Evolutionary conservation across 2,113 vertebrate species (phyloP).

Genomic region (Romanogobio albipinnatus): DNA sequence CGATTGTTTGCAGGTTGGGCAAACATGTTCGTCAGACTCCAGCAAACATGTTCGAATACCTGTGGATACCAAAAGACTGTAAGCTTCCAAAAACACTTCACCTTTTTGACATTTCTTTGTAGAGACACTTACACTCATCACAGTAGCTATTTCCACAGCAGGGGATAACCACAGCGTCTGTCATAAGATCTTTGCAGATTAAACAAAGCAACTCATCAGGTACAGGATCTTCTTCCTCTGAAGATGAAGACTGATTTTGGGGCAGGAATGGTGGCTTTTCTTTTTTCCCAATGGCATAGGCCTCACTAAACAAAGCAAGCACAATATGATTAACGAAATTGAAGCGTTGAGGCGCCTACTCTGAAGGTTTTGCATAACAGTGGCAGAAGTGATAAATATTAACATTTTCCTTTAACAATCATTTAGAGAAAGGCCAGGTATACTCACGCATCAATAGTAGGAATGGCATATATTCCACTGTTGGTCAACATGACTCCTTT

Average conservation of each 20-base stretch:
- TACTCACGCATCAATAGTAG: constrained; percentile 94
- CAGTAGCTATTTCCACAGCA: constrained; percentile 99
- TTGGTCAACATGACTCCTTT: constrained; percentile 98
- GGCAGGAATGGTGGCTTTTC: constrained; percentile 91
- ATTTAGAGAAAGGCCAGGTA: not conserved
- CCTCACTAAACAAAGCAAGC: constrained; percentile 77
- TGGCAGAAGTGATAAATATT: not conserved
- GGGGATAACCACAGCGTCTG: constrained; percentile 94
- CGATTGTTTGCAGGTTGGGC: constrained; percentile 90
- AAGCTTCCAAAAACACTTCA: not conserved
- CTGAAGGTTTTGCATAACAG: not conserved
- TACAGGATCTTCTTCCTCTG: constrained; percentile 85
- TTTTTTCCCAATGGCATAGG: constrained; percentile 95
- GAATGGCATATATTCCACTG: constrained; percentile 92
- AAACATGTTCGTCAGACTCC: constrained; percentile 92
- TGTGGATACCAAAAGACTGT: constrained; percentile 57
- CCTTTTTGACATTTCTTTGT: not conserved
- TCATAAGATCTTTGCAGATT: constrained; percentile 94
- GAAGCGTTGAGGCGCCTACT: too few species aligned
- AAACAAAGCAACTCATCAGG: constrained; percentile 92
- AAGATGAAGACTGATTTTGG: constrained; percentile 80
- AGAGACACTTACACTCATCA: constrained; percentile 89
- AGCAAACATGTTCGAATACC: constrained; percentile 93
- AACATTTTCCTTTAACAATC: not conserved
- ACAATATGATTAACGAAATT: not conserved